Evolutionary conservation across 2,113 vertebrate species (phyloP).

Genomic region (Caracal caracal): DNA sequence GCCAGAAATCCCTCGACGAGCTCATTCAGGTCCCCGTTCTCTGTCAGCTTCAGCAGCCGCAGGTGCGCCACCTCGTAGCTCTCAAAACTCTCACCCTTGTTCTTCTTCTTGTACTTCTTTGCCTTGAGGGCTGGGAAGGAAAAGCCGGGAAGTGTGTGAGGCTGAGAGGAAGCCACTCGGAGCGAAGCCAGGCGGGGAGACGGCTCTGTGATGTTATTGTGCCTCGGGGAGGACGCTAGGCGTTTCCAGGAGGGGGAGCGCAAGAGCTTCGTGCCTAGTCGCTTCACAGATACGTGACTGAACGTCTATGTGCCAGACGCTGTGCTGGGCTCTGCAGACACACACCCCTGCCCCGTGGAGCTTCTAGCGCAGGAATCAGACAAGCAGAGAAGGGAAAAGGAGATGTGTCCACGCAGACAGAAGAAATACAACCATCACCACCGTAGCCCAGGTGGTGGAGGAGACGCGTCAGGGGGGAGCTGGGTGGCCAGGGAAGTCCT

Average conservation of each 20-base stretch:
- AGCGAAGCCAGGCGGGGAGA: accelerated
- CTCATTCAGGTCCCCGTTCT: not conserved
- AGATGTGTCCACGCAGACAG: not conserved
- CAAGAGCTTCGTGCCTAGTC: not conserved
- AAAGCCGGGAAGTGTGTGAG: not conserved
- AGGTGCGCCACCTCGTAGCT: conserved; percentile 77
- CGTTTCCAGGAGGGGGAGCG: not conserved
- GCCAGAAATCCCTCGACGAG: conserved; percentile 67
- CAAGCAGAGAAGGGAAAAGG: no score
- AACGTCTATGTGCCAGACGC: not conserved
- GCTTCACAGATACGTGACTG: not conserved
- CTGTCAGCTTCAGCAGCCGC: conserved; percentile 75
- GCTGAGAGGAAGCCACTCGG: accelerated
- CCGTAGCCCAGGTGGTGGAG: not conserved
- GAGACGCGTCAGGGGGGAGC: not conserved
- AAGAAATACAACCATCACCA: not conserved
- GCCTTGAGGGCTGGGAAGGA: conserved; percentile 67
- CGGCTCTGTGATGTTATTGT: accelerated
- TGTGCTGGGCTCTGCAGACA: not conserved
- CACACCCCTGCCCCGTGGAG: not conserved
- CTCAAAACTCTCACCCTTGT: conserved; percentile 77
- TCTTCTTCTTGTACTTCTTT: conserved; percentile 12
- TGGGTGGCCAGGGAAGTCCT: not conserved
- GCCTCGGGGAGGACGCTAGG: not conserved
- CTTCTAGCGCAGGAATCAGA: not conserved